These are phyloP conservation scores for Periophthalmus modestus DNA, from an alignment of 2,113 vertebrate species.

Conservation along the genomic window DNA sequence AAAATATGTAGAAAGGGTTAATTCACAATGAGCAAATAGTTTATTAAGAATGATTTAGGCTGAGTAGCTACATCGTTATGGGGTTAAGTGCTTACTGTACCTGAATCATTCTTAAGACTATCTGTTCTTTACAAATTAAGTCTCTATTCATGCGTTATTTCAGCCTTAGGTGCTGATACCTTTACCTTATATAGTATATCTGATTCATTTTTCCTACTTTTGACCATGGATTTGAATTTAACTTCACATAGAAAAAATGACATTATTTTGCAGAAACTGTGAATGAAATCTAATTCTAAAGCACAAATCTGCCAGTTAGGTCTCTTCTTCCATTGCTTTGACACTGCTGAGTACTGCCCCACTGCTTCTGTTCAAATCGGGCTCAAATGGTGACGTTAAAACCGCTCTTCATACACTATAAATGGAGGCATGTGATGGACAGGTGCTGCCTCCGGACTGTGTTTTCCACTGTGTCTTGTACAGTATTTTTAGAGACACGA, in stretches of 20 bases:
- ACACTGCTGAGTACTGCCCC: neutral
- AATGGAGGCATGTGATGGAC: neutral
- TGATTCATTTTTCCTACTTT: neutral
- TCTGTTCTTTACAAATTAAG: too few relatives aligned
- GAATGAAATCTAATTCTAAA: neutral
- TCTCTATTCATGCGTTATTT: too few relatives aligned
- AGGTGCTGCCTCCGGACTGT: slow-evolving; percentile 16
- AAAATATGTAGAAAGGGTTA: too few relatives aligned
- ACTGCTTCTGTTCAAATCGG: neutral
- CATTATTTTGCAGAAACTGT: neutral
- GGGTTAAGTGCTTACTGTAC: too few relatives aligned
- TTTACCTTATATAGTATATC: too few relatives aligned
- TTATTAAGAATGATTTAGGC: too few relatives aligned
- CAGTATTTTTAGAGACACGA: slow-evolving; percentile 41
- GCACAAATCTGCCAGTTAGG: neutral
- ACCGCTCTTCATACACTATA: neutral
- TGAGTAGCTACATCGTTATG: too few relatives aligned
- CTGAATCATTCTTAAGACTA: too few relatives aligned
- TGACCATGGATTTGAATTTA: neutral
- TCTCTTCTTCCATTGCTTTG: neutral
- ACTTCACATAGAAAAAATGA: too few relatives aligned
- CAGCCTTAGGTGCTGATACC: too few relatives aligned
- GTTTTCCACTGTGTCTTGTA: slow-evolving; percentile 21
- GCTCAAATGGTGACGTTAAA: neutral
- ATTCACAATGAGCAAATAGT: too few relatives aligned